Conservation (phyloP, 2,797 vertebrate species). For the Pteronotus mesoamericanus region DNA sequence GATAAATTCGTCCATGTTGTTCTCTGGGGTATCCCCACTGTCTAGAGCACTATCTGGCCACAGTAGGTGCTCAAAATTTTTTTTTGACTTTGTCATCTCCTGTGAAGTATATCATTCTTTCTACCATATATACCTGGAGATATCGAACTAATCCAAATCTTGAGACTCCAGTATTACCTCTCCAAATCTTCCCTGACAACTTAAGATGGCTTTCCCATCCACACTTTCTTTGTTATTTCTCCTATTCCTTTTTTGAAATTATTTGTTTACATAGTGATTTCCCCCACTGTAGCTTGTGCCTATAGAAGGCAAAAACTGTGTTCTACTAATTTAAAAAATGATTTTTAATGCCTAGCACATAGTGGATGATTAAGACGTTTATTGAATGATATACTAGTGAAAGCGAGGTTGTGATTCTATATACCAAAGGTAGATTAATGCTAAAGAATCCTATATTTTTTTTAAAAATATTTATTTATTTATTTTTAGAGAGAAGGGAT, state of each 20-base stretch:
- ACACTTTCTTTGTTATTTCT: neutral
- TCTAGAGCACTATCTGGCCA: neutral
- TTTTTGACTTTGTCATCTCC: neutral
- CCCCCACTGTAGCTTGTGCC: neutral
- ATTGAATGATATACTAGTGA: neutral
- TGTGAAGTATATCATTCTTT: neutral
- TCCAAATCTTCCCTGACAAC: neutral
- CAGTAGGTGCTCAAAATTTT: neutral
- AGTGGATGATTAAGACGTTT: neutral
- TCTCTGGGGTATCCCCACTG: neutral
- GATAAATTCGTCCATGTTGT: neutral
- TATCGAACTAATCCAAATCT: neutral
- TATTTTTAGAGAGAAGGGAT: too few relatives aligned
- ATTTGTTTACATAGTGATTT: neutral
- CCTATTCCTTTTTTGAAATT: neutral
- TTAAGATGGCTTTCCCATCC: neutral
- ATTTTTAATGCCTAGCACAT: neutral
- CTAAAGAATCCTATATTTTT: neutral
- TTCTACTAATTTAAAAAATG: neutral
- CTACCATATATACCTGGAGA: neutral
- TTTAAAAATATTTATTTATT: too few relatives aligned
- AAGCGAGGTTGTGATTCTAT: neutral
- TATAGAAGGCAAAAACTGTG: constrained; percentile 30
- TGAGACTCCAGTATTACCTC: neutral
- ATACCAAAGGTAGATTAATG: neutral